Evolutionary conservation across 2,797 vertebrate genomes (phyloP).

Genomic region (Rhadinocentrus ornatus): DNA sequence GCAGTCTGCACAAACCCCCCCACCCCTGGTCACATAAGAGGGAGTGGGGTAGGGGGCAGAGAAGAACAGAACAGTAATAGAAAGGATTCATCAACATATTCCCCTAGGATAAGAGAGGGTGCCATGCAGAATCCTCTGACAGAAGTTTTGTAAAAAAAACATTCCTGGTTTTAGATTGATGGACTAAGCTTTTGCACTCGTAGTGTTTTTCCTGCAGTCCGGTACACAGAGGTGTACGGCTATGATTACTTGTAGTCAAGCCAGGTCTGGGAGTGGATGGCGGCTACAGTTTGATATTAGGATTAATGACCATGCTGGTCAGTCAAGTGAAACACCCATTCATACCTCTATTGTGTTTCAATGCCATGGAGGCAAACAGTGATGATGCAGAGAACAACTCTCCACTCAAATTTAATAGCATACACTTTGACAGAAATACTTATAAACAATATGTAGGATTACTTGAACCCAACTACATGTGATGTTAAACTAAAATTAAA

Average conservation of each 20-base stretch:
- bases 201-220: slow-evolving; percentile 68
- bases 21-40: slow-evolving; percentile 34
- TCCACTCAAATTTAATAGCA: slow-evolving; percentile 20
- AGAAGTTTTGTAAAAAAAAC: slow-evolving; percentile 26
- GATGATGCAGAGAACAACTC: slow-evolving; percentile 33
- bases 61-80: slow-evolving; percentile 54
- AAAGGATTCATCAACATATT: slow-evolving; percentile 65
- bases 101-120: slow-evolving; percentile 43
- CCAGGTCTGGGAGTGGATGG: slow-evolving; percentile 63
- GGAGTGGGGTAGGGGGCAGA: slow-evolving; percentile 23
- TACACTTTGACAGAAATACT: slow-evolving; percentile 22
- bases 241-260: slow-evolving; percentile 77
- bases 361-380: slow-evolving; percentile 48
- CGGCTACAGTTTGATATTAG: slow-evolving; percentile 70
- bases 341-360: slow-evolving; percentile 54
- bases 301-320: slow-evolving; percentile 73
- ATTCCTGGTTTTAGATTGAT: slow-evolving; percentile 70
- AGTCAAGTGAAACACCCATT: slow-evolving; percentile 69
- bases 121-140: slow-evolving; percentile 53
- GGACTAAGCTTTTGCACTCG: slow-evolving; percentile 60
- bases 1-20: slow-evolving; percentile 38
- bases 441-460: slow-evolving; percentile 45
- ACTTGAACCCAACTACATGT: slow-evolving; percentile 28
- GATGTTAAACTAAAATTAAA: slow-evolving; percentile 45
- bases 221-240: slow-evolving; percentile 58